Conservation (phyloP, 2,888 invertebrate genomes). For the Mellilla xanthometata region DNA sequence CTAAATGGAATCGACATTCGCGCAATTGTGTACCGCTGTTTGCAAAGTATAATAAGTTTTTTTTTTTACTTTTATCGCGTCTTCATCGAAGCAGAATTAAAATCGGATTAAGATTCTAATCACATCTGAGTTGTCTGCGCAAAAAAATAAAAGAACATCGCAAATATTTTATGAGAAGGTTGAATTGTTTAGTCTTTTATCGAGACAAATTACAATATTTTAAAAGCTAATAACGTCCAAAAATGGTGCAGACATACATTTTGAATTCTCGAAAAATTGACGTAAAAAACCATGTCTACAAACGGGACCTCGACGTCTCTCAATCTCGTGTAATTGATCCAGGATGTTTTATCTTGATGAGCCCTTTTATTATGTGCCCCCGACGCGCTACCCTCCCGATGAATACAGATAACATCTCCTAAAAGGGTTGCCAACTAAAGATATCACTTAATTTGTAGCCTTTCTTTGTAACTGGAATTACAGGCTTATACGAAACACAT, state of each 20-base stretch:
- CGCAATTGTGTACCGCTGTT: constrained; percentile 51
- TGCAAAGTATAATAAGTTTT: constrained; percentile 46
- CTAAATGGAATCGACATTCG: constrained; percentile 57
- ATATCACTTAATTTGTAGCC: constrained; percentile 82
- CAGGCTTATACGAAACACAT: constrained; percentile 61
- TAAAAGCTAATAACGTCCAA: constrained; percentile 28
- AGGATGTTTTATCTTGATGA: constrained; percentile 79
- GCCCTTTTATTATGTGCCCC: constrained; percentile 73
- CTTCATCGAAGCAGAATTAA: constrained; percentile 45
- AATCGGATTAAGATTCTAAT: constrained; percentile 46
- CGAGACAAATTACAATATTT: neutral
- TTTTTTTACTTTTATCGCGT: constrained; percentile 33
- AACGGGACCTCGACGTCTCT: constrained; percentile 72
- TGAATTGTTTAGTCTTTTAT: neutral
- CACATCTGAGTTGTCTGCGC: constrained; percentile 6
- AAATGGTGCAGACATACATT: constrained; percentile 34
- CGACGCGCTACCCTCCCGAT: constrained; percentile 74
- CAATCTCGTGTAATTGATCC: constrained; percentile 78
- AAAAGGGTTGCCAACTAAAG: constrained; percentile 81
- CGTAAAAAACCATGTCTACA: constrained; percentile 55
- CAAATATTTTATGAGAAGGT: neutral
- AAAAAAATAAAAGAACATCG: constrained; percentile 9
- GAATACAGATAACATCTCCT: constrained; percentile 75
- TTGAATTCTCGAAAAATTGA: constrained; percentile 42
- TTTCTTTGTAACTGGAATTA: constrained; percentile 74